phyloP scores from a whole-genome alignment of 2,888 invertebrate species.

The Miltochrista miniata region DNA sequence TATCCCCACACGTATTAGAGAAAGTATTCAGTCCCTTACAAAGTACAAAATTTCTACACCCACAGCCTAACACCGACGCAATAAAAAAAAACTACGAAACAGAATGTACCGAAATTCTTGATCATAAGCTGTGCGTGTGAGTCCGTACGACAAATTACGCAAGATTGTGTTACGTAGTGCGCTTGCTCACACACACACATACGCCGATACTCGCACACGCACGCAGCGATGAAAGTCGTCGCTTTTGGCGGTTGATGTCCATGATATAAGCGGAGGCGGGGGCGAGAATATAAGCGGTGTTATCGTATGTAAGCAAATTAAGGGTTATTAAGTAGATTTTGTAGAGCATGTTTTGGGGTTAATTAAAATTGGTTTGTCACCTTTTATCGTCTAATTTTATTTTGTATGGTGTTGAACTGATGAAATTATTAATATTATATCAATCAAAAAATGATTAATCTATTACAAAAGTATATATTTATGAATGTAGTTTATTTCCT shows the following conservation, averaged over 20 bases:
- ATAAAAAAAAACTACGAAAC: conserved; percentile 3
- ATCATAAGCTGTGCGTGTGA: conserved; percentile 38
- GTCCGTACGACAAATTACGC: conserved; percentile 56
- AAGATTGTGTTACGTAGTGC: conserved; percentile 62
- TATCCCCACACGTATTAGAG: background rate
- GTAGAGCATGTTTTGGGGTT: too few species aligned
- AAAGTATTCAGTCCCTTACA: background rate
- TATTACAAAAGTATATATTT: too few species aligned
- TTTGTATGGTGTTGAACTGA: too few species aligned
- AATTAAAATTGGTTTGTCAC: too few species aligned
- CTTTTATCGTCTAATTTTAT: too few species aligned
- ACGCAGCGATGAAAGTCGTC: conserved; percentile 48
- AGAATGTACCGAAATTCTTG: conserved; percentile 33
- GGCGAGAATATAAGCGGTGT: too few species aligned
- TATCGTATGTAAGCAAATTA: too few species aligned
- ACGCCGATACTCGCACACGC: conserved; percentile 44
- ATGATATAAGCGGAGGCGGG: conserved; percentile 43
- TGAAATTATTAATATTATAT: too few species aligned
- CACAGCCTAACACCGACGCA: background rate
- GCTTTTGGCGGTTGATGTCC: conserved; percentile 48
- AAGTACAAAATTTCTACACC: background rate
- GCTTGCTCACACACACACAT: conserved; percentile 10
- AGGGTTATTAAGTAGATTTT: too few species aligned
- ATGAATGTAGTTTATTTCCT: too few species aligned
- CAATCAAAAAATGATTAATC: too few species aligned